A percentile compares a stretch with the other conserved stretches of the same genome.
phyloP scores from a whole-genome alignment of 30 jellyfish, hydroid and myxozoan species.

The Rhopilema esculentum region DNA sequence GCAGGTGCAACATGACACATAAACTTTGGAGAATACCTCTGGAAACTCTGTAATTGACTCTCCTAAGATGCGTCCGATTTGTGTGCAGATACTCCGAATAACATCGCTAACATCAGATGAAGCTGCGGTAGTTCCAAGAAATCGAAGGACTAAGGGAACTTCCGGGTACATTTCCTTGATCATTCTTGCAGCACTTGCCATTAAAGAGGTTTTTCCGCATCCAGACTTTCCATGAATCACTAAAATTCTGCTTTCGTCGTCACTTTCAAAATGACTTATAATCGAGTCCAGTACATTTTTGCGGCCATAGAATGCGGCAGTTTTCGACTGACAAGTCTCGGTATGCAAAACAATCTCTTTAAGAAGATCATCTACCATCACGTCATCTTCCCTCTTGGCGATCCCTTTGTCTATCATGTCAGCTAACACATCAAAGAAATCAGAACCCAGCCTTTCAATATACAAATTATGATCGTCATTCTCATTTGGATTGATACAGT shows the following conservation, averaged over 20 bases:
- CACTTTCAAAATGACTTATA: slow-evolving; percentile 35
- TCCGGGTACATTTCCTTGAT: slow-evolving; percentile 59
- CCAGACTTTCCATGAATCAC: slow-evolving; percentile 87
- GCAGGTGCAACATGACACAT: too few species aligned
- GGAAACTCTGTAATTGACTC: slow-evolving; percentile 32
- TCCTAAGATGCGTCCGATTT: slow-evolving; percentile 35
- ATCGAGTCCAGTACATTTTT: slow-evolving; percentile 64
- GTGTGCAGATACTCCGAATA: slow-evolving; percentile 69
- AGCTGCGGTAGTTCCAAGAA: slow-evolving; percentile 88
- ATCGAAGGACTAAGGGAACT: slow-evolving; percentile 53
- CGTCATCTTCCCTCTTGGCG: slow-evolving; percentile 57
- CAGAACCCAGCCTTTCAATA: slow-evolving; percentile 63
- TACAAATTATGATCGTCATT: slow-evolving; percentile 57
- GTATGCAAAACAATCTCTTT: slow-evolving; percentile 80
- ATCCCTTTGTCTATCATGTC: slow-evolving; percentile 84
- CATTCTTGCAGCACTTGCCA: slow-evolving; percentile 79
- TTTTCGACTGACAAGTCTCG: slow-evolving; percentile 71
- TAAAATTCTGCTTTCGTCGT: slow-evolving; percentile 21
- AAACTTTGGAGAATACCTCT: slow-evolving; percentile 47
- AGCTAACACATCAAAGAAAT: slow-evolving; percentile 57
- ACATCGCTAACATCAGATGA: slow-evolving; percentile 68
- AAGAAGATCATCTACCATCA: slow-evolving; percentile 57
- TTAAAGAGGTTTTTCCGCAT: slow-evolving; percentile 88
- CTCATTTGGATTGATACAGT: slow-evolving; percentile 59
- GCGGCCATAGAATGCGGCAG: slow-evolving; percentile 76